Conservation (phyloP, 1,140 invertebrate species). For the Drosophila sucinea region DNA sequence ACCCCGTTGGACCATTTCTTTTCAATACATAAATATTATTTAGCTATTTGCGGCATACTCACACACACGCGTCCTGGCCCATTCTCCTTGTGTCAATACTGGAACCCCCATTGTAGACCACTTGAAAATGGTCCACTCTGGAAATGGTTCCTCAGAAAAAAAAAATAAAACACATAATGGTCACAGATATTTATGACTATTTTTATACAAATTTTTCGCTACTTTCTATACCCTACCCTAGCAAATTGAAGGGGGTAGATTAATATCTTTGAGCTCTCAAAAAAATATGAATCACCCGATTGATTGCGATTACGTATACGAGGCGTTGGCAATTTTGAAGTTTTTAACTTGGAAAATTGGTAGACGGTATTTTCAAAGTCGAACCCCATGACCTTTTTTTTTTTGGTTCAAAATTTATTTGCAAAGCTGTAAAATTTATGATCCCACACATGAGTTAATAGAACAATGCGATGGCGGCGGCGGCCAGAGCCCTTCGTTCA, state of each 20-base stretch:
- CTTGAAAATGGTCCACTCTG: constrained; percentile 49
- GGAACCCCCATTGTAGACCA: constrained; percentile 34
- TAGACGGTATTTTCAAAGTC: background rate
- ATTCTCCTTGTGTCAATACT: constrained; percentile 9
- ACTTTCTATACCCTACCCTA: background rate
- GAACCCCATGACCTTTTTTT: background rate
- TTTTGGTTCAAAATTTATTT: constrained; percentile 53
- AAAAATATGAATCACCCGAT: too few relatives aligned
- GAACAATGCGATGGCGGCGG: constrained; percentile 58
- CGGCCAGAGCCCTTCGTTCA: constrained; percentile 5
- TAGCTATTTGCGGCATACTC: constrained; percentile 61
- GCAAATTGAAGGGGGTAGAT: background rate
- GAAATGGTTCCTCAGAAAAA: constrained; percentile 1
- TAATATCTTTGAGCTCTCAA: too few relatives aligned
- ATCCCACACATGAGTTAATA: constrained; percentile 74
- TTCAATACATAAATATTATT: constrained; percentile 55
- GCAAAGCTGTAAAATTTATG: constrained; percentile 74
- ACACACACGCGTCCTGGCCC: background rate
- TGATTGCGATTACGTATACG: too few relatives aligned
- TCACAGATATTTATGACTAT: constrained; percentile 75
- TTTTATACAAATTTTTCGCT: constrained; percentile 44
- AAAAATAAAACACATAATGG: constrained; percentile 61
- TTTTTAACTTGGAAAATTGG: too few relatives aligned
- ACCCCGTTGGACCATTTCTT: background rate
- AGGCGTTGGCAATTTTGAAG: too few relatives aligned